phyloP scores from a whole-genome alignment of 2,797 vertebrate genomes.

The Carapus acus region DNA sequence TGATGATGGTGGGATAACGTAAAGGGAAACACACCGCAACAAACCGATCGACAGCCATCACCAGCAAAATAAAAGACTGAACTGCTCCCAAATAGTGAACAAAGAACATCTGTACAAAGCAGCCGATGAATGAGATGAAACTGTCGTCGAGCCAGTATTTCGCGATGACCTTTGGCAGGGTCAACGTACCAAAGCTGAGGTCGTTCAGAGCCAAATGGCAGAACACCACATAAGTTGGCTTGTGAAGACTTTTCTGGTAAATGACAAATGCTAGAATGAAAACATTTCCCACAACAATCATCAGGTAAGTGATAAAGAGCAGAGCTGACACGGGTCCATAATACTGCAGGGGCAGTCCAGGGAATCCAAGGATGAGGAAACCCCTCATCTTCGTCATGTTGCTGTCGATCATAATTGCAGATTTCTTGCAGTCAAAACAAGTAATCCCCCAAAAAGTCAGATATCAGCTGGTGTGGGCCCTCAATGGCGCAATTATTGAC shows the following conservation, averaged over 20 bases:
- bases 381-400: conserved; percentile 47
- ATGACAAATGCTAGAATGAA: conserved; percentile 64
- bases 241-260: conserved; percentile 62
- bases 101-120: conserved; percentile 68
- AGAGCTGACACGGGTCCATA: conserved; percentile 43
- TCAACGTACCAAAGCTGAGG: conserved; percentile 63
- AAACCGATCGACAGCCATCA: conserved; percentile 71
- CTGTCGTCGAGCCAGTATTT: conserved; percentile 62
- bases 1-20: conserved; percentile 65
- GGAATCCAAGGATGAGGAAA: conserved; percentile 69
- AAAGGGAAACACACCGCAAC: conserved; percentile 66
- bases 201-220: conserved; percentile 69
- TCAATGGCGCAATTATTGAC: too few species aligned
- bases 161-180: conserved; percentile 67
- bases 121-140: conserved; percentile 55
- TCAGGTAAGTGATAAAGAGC: conserved; percentile 54
- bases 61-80: conserved; percentile 59
- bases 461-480: background rate
- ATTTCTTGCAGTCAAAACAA: background rate
- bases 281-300: conserved; percentile 61
- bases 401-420: conserved; percentile 18
- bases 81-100: conserved; percentile 66
- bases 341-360: conserved; percentile 55
- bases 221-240: conserved; percentile 67
- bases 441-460: background rate